Percentiles rank a stretch among this genome's conserved stretches.
These are phyloP conservation scores for Sinotaia quadrata DNA, from an alignment of 2,888 invertebrate genomes.

Conservation along the genomic window DNA sequence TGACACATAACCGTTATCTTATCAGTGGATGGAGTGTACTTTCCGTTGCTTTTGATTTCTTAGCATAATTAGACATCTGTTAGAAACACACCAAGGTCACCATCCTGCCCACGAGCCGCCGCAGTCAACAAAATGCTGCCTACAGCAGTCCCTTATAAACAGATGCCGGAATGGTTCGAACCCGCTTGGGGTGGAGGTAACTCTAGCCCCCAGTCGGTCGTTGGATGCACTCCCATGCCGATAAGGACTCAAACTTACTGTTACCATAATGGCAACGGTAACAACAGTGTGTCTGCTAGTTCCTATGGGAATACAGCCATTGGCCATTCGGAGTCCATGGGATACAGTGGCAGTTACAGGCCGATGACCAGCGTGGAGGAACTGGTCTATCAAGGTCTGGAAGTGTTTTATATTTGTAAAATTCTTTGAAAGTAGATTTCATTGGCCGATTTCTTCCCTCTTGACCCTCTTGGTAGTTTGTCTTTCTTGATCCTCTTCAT, in stretches of 20 bases:
- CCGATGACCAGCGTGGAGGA: constrained; percentile 8
- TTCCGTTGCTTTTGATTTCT: too few species aligned
- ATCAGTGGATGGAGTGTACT: too few species aligned
- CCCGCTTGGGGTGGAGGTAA: constrained; percentile 1
- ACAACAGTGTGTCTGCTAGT: not conserved
- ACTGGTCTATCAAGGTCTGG: constrained; percentile 13
- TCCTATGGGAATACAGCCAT: not conserved
- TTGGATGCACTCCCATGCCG: not conserved
- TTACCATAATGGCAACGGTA: not conserved
- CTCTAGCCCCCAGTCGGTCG: not conserved
- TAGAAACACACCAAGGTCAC: too few species aligned
- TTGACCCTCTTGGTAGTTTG: too few species aligned
- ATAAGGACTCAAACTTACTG: not conserved
- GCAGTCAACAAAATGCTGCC: too few species aligned
- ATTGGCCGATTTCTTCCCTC: too few species aligned
- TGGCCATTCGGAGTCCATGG: constrained; percentile 10
- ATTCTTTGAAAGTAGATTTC: too few species aligned
- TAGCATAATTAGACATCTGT: too few species aligned
- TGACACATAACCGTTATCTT: too few species aligned
- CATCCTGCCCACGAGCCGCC: too few species aligned
- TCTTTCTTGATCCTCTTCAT: too few species aligned
- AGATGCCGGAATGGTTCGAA: constrained; percentile 23
- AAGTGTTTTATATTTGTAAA: too few species aligned
- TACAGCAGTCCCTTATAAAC: not conserved
- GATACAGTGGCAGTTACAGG: not conserved